Conservation (phyloP, 2,797 vertebrate genomes). For the Pyrrhura leucotis region DNA sequence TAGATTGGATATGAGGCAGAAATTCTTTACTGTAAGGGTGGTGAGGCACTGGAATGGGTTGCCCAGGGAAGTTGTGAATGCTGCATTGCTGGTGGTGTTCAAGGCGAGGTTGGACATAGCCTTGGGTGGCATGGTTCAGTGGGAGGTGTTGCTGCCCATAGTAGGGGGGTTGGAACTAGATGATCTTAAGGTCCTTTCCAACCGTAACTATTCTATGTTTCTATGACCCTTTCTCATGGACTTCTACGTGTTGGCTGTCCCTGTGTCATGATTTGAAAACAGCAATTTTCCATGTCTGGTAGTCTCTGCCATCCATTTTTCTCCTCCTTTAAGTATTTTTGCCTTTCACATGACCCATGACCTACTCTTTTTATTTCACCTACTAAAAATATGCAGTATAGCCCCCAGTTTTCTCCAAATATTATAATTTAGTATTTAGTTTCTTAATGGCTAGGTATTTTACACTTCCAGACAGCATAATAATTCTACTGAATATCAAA, state of each 20-base stretch:
- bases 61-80: no score
- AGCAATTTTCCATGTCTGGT: not conserved
- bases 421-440: not conserved
- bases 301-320: not conserved
- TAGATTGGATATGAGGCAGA: no score
- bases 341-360: not conserved
- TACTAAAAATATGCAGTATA: not conserved
- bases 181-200: no score
- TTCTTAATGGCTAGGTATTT: not conserved
- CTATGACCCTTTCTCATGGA: not conserved
- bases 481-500: not conserved
- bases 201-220: no score
- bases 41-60: no score
- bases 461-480: not conserved
- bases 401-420: not conserved
- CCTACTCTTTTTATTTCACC: not conserved
- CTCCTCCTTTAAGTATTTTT: not conserved
- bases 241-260: fast-evolving
- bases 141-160: no score
- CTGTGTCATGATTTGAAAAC: not conserved
- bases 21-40: no score
- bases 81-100: no score
- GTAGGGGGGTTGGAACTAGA: no score
- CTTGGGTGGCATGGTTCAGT: no score
- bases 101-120: no score